phyloP scores from a whole-genome alignment of 2,797 vertebrate species.

The Epinephelus coioides region DNA sequence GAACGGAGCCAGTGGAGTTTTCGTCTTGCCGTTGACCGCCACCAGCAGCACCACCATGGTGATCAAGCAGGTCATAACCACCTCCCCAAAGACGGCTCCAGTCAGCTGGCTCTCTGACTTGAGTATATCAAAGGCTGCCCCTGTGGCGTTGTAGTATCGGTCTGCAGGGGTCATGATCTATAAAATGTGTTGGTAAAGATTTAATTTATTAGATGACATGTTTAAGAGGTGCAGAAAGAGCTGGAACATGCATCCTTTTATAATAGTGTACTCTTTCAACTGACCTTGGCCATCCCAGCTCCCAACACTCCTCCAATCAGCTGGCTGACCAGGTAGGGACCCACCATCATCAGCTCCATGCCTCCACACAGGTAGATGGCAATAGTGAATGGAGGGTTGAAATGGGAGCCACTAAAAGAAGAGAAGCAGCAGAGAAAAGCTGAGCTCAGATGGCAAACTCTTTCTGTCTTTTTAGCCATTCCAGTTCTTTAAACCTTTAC shows the following conservation, averaged over 20 bases:
- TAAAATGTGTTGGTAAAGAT: background rate
- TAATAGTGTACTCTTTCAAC: background rate
- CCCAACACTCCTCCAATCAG: slow-evolving; percentile 90
- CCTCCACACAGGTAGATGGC: slow-evolving; percentile 88
- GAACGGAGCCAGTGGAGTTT: slow-evolving; percentile 87
- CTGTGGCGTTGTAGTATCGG: slow-evolving; percentile 81
- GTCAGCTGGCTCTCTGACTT: slow-evolving; percentile 73
- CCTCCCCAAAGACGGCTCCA: slow-evolving; percentile 81
- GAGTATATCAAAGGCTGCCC: slow-evolving; percentile 87
- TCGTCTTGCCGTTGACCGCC: slow-evolving; percentile 87
- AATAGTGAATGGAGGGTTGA: slow-evolving; percentile 92
- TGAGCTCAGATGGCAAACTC: background rate
- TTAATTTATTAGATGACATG: background rate
- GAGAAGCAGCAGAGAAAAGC: slow-evolving; percentile 82
- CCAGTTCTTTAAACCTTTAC: slow-evolving; percentile 69
- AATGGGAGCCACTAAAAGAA: slow-evolving; percentile 90
- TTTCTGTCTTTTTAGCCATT: background rate
- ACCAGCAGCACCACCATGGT: slow-evolving; percentile 89
- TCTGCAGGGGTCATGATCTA: slow-evolving; percentile 81
- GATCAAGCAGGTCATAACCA: slow-evolving; percentile 88
- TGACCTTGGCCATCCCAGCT: slow-evolving; percentile 91
- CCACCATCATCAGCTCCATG: slow-evolving; percentile 84
- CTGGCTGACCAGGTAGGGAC: slow-evolving; percentile 90
- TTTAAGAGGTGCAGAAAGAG: background rate
- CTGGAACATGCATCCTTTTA: background rate